These are phyloP conservation scores for Drosophila lacteicornis DNA, from an alignment of 1,140 invertebrate species.

Conservation along the genomic window DNA sequence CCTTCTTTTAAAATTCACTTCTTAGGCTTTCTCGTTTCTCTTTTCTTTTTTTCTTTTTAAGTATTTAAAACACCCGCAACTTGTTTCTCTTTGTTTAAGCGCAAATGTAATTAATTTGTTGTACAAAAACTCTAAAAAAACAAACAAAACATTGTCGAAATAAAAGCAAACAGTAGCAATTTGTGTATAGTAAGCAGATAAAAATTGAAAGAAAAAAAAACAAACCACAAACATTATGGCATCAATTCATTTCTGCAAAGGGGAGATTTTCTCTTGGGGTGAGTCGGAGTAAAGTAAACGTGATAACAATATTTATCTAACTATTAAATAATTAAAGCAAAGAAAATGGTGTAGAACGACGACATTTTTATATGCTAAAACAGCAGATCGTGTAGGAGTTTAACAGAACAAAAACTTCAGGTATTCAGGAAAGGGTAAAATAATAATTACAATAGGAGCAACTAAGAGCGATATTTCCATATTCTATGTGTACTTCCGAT, in stretches of 20 bases:
- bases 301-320: slow-evolving; percentile 49
- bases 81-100: slow-evolving; percentile 67
- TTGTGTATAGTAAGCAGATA: slow-evolving; percentile 80
- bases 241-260: slow-evolving; percentile 41
- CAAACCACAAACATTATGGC: slow-evolving; percentile 33
- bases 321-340: slow-evolving; percentile 23
- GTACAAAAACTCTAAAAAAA: slow-evolving; percentile 61
- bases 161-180: slow-evolving; percentile 77
- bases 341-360: background rate
- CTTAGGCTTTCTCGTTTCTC: slow-evolving; percentile 15
- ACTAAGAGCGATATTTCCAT: slow-evolving; percentile 49
- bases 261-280: slow-evolving; percentile 10
- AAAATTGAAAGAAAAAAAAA: slow-evolving; percentile 38
- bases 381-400: slow-evolving; percentile 29
- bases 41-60: slow-evolving; percentile 44
- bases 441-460: slow-evolving; percentile 32
- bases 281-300: slow-evolving; percentile 37
- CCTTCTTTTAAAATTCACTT: slow-evolving; percentile 20
- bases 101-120: slow-evolving; percentile 74
- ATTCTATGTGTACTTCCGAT: slow-evolving; percentile 52
- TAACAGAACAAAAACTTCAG: slow-evolving; percentile 44
- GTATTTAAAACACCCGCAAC: slow-evolving; percentile 59
- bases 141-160: slow-evolving; percentile 64
- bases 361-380: slow-evolving; percentile 41
- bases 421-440: slow-evolving; percentile 46